Base-by-base conservation (phyloP, 2,888 invertebrate genomes). In the Muscina levida region DNA sequence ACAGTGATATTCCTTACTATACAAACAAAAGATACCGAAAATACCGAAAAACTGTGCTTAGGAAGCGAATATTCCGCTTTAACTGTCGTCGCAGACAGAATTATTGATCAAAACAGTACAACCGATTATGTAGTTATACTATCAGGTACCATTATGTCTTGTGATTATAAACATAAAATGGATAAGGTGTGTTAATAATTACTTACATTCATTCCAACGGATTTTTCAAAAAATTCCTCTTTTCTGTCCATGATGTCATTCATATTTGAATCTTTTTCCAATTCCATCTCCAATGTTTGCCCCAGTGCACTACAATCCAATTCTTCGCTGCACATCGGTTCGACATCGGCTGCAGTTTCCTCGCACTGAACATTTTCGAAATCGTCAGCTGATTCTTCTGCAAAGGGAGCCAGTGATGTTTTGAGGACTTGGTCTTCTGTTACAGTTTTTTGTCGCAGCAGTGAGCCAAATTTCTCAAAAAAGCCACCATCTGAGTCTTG, bases 401-500 rank as follows among this genome's bases (percentile, higher is more conserved):
- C 46, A 26, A 93, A 87, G 6, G 93, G 92, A 10, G 93, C 92
- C 72, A 93, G 86, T 0, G 93, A 92, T 10, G 92, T 92, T 1
- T 92, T 89, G 19, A 87, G 80, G 24, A 84, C 80, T 48, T 79
- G 72, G 46, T 88, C 87, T 37, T 89, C 88, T 83, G 94, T 92
- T 24, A 92, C 92, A 0, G 93, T 93, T 82, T 91, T 92, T 87
- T 94, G 94, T 70, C 93, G 92, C 72, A 96, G 90, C 66, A 95
- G 91, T 0, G 94, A 94, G 0, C 96, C 96, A 85, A 96, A 95
- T 86, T 94, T 95, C 89, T 96, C 96, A 88, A 96, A 96, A 90
- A 96, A 96, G 66, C 95, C 94, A 84, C 95, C 95, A 89, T 96
- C 96, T 17, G 95, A 92, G 91, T 95, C 95, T 91, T 95, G 95